These are phyloP conservation scores for Enteromius treurensis DNA, from an alignment of 2,797 vertebrate genomes.

Conservation along the genomic window DNA sequence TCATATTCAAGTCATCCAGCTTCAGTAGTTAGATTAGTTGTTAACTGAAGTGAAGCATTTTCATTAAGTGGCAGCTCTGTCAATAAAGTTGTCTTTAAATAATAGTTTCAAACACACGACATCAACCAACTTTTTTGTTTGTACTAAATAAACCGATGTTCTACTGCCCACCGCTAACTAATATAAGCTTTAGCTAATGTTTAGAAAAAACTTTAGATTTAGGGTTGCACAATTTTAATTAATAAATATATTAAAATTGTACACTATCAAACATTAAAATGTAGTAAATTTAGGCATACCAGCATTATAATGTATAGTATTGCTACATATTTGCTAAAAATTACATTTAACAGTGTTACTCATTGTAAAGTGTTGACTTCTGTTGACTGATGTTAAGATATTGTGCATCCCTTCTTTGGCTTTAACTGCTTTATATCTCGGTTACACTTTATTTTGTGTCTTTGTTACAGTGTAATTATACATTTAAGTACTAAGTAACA, in stretches of 20 bases:
- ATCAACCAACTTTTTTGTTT: not conserved
- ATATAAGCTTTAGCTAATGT: constrained; percentile 16
- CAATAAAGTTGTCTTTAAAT: not conserved
- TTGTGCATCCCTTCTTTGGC: not conserved
- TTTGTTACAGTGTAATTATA: not conserved
- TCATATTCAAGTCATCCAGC: constrained; percentile 28
- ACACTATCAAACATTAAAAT: not conserved
- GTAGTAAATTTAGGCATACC: not conserved
- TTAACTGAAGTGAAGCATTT: constrained; percentile 7
- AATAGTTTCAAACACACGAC: not conserved
- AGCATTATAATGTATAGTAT: not conserved
- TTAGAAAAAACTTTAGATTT: not conserved
- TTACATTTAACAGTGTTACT: not conserved
- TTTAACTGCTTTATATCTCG: not conserved
- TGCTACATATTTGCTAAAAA: not conserved
- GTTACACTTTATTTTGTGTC: not conserved
- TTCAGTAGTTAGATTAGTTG: constrained; percentile 30
- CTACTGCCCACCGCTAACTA: constrained; percentile 24
- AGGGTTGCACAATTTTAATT: not conserved
- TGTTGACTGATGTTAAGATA: not conserved
- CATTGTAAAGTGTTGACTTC: not conserved
- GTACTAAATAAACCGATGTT: not conserved
- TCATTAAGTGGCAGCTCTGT: constrained; percentile 3
- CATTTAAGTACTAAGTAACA: not conserved
- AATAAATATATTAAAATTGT: not conserved